Evolutionary conservation across 2,113 vertebrate species (phyloP).

Genomic region (Poicephalus meyeri): DNA sequence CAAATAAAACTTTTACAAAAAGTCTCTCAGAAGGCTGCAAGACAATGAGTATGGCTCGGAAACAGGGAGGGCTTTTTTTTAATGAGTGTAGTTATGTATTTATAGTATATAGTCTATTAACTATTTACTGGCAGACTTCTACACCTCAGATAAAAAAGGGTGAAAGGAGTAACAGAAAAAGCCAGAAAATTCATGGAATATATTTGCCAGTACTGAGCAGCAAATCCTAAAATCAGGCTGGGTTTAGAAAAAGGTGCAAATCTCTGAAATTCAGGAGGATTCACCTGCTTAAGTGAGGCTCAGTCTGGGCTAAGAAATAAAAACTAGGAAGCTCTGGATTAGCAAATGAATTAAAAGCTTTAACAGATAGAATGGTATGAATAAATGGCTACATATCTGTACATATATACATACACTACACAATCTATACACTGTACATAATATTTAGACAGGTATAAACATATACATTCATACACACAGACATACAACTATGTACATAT

Average conservation of each 20-base stretch:
- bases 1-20: neutral
- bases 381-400: conserved; percentile 56
- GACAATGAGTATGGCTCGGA: neutral
- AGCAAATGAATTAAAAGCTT: conserved; percentile 35
- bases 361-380: neutral
- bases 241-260: neutral
- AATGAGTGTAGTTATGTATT: neutral
- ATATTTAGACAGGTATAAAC: conserved; percentile 60
- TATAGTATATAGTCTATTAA: neutral
- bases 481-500: conserved; percentile 64
- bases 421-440: conserved; percentile 74
- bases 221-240: neutral
- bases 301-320: neutral
- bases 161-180: conserved; percentile 7
- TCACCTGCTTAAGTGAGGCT: neutral
- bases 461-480: conserved; percentile 71
- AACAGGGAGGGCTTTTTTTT: neutral
- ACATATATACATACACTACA: conserved; percentile 70
- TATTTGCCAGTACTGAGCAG: neutral
- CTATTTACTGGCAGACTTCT: neutral
- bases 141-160: neutral
- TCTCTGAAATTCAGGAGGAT: neutral
- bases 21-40: neutral
- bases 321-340: conserved; percentile 21
- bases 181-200: neutral